phyloP scores from a whole-genome alignment of 2,797 vertebrate species.

The Falco berigora region DNA sequence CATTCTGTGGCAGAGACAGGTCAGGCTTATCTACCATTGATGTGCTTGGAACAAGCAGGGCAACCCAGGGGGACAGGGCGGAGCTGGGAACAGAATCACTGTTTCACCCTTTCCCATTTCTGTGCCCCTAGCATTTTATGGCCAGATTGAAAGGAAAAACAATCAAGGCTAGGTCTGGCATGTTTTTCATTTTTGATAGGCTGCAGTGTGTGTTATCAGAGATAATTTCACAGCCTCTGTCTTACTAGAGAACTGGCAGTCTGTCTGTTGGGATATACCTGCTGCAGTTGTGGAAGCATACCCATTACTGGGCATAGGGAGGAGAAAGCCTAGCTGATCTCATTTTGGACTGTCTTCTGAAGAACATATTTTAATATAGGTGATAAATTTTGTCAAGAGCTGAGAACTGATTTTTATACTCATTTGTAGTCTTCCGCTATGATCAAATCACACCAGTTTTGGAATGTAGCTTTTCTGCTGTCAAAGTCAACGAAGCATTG shows the following conservation, averaged over 20 bases:
- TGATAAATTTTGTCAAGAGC: neutral
- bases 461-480: neutral
- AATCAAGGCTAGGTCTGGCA: neutral
- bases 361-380: neutral
- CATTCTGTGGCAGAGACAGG: neutral
- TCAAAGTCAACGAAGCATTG: neutral
- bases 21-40: rapidly evolving
- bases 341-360: neutral
- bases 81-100: neutral
- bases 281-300: neutral
- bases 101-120: neutral
- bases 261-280: neutral
- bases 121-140: neutral
- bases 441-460: neutral
- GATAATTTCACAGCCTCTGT: neutral
- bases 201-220: neutral
- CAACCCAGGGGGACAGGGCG: neutral
- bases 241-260: neutral
- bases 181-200: neutral
- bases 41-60: neutral
- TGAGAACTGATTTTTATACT: neutral
- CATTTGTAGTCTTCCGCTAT: neutral
- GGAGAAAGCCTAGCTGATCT: neutral
- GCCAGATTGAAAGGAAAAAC: neutral
- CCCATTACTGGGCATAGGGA: neutral